A percentile compares a stretch with the other conserved stretches of the same genome.
Conservation (phyloP, 2,113 vertebrate genomes). For the Antechinus flavipes region DNA sequence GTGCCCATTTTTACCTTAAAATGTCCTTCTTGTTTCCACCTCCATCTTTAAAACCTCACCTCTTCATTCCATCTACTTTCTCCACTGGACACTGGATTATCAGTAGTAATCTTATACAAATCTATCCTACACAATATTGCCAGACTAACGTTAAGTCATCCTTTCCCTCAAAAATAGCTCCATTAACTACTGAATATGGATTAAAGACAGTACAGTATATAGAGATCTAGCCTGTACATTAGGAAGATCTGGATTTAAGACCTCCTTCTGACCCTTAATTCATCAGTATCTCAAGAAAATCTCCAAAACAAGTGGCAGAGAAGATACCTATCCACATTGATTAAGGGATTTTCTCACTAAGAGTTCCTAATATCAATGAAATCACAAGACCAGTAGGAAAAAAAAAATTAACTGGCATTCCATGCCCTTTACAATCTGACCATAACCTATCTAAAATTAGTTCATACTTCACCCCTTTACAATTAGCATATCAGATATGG, state of each 20-base stretch:
- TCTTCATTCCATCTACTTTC: too few species aligned
- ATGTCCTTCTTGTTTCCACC: too few species aligned
- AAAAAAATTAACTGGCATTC: background rate
- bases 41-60: too few species aligned
- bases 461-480: background rate
- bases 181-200: too few species aligned
- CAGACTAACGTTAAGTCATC: too few species aligned
- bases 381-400: background rate
- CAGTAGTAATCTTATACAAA: too few species aligned
- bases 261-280: too few species aligned
- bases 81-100: too few species aligned
- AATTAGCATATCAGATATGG: background rate
- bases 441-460: background rate
- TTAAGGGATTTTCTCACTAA: background rate
- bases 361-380: background rate
- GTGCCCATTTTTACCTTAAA: too few species aligned
- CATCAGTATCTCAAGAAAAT: background rate
- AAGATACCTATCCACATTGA: background rate
- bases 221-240: background rate
- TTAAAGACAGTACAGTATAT: background rate
- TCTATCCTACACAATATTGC: too few species aligned
- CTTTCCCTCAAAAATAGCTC: too few species aligned
- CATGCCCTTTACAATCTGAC: background rate
- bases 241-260: background rate
- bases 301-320: background rate